Base-by-base conservation (phyloP, 2,797 vertebrate genomes). In the Muraenolepis orangiensis region DNA sequence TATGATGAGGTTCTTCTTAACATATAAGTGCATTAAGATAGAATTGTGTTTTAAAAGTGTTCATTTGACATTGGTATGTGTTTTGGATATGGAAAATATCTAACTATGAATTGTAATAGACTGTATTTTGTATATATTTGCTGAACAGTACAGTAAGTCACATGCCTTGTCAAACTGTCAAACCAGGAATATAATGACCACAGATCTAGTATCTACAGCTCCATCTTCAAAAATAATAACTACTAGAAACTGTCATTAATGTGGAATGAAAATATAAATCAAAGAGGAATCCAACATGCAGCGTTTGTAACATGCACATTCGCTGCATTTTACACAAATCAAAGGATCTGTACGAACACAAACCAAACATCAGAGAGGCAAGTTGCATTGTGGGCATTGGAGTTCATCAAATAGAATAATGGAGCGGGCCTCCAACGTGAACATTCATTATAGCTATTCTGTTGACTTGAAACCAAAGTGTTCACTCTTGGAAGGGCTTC, bases 401-500 rank as follows among this genome's bases (percentile, higher is more conserved):
- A 51, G 46, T 51, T 51, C 20, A 20, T 51, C 46, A n/a, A 51
- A 46, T 46, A 18, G 42, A 46, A 46, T 46, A 46, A 46, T 46
- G 42, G 18, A 46, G 16, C n/a, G 18, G 42, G 42, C 18, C 16
- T 46, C 42, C 42, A 46, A 34, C 32, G 7, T 7, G 7, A 46
- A 46, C 42, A 46, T 18, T 46, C 42, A 46, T 46, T 18, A 46
- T 6, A 46, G 16, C 42, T 46, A 46, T 46, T 46, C 18, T 46
- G 42, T 46, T 46, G 6, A 40, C 11, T 13, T 40, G 12, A 40
- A 23, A 70, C 7, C 30, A 67, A 76, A 70, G 34, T 10, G 2
- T 4, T 72, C 68, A 71, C 70, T 34, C 42, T 71, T 80, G 74
- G n/a, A 72, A 78, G 70, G 32, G 61, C 34, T 72, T 20, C 31